Percentiles rank a stretch among this genome's conserved stretches.
Evolutionary conservation across 1,140 invertebrate genomes (phyloP).

Genomic region (Andrena cerasifolii): DNA sequence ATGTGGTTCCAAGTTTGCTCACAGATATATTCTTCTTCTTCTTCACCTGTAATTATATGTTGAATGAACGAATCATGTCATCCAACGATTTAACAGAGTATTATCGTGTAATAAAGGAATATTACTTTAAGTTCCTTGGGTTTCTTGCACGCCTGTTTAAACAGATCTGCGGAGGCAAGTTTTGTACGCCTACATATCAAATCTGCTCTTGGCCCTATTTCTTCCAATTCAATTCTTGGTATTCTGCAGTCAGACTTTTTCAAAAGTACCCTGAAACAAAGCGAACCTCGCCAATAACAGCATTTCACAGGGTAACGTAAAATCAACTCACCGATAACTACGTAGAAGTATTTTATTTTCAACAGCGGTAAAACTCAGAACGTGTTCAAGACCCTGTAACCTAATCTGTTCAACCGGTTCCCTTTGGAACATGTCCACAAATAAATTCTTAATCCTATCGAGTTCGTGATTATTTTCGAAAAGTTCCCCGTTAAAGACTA

Average conservation of each 20-base stretch:
- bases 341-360: conserved; percentile 92
- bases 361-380: conserved; percentile 92
- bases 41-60: conserved; percentile 81
- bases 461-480: conserved; percentile 93
- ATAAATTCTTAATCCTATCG: conserved; percentile 92
- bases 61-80: conserved; percentile 12
- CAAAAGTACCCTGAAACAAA: conserved; percentile 86
- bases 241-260: conserved; percentile 95
- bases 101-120: conserved; percentile 10
- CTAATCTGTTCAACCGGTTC: conserved; percentile 91
- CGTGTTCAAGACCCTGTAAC: conserved; percentile 96
- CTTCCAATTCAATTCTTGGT: conserved; percentile 95
- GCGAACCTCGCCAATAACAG: neutral
- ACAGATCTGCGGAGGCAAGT: conserved; percentile 95
- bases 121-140: conserved; percentile 91
- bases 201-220: conserved; percentile 97
- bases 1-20: conserved; percentile 93
- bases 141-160: conserved; percentile 92
- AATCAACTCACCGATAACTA: conserved; percentile 88
- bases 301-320: neutral
- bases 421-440: conserved; percentile 96
- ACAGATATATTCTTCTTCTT: conserved; percentile 95
- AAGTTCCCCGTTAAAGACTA: conserved; percentile 96
- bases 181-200: conserved; percentile 92
- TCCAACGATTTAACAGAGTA: neutral